A percentile compares a stretch with the other conserved stretches of the same genome.
These are phyloP conservation scores for Eumerus sabulonum DNA, from an alignment of 2,888 invertebrate species.

Conservation along the genomic window DNA sequence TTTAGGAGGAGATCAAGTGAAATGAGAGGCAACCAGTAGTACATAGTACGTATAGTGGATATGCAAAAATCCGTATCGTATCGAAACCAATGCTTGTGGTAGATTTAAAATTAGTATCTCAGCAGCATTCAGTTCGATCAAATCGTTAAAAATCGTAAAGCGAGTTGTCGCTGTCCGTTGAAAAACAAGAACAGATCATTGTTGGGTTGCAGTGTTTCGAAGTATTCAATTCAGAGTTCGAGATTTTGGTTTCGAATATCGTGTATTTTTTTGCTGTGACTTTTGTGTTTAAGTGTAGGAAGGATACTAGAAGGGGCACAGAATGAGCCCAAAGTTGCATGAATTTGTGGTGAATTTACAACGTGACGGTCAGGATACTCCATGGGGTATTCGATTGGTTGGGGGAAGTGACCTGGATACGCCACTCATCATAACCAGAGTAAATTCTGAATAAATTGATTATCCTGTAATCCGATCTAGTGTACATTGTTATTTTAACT, in stretches of 20 bases:
- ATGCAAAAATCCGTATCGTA: slow-evolving; percentile 60
- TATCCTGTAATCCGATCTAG: slow-evolving; percentile 63
- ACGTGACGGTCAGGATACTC: slow-evolving; percentile 85
- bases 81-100: slow-evolving; percentile 67
- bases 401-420: slow-evolving; percentile 92
- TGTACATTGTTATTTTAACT: too few relatives aligned
- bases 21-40: slow-evolving; percentile 42
- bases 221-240: too few relatives aligned
- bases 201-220: too few relatives aligned
- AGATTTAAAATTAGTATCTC: slow-evolving; percentile 79
- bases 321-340: slow-evolving; percentile 82
- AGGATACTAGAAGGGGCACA: slow-evolving; percentile 27
- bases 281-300: slow-evolving; percentile 23
- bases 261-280: neutral
- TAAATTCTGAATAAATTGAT: slow-evolving; percentile 86
- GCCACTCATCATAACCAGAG: slow-evolving; percentile 93
- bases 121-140: slow-evolving; percentile 79
- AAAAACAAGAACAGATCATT: too few relatives aligned
- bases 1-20: slow-evolving; percentile 50
- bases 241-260: too few relatives aligned
- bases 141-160: slow-evolving; percentile 73
- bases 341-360: slow-evolving; percentile 87
- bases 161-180: slow-evolving; percentile 20
- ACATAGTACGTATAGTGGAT: too few relatives aligned
- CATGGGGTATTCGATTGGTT: slow-evolving; percentile 93